phyloP scores from a whole-genome alignment of 2,888 invertebrate genomes.

The Pristionchus fissidentatus region DNA sequence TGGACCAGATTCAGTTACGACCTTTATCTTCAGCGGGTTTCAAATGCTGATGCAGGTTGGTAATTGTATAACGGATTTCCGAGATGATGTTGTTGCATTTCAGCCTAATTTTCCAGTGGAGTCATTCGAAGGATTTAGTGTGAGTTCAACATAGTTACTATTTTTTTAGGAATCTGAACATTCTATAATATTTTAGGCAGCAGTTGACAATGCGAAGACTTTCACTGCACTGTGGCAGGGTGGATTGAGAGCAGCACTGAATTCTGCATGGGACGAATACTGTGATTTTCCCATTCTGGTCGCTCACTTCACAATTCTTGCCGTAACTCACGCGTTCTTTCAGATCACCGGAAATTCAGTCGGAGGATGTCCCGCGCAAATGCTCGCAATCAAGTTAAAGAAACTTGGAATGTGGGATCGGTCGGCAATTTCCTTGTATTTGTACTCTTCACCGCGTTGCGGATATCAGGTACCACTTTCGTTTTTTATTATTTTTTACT shows the following conservation, averaged over 20 bases:
- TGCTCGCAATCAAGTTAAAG: slow-evolving; percentile 11
- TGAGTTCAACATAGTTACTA: background rate
- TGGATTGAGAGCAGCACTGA: slow-evolving; percentile 17
- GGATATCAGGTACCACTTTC: slow-evolving; percentile 32
- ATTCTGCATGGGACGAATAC: slow-evolving; percentile 22
- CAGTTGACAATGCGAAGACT: background rate
- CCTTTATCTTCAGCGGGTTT: slow-evolving; percentile 30
- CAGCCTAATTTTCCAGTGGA: background rate
- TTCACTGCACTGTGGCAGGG: background rate
- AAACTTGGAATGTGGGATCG: slow-evolving; percentile 10
- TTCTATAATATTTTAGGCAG: background rate
- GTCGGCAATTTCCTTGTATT: background rate
- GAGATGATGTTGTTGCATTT: background rate
- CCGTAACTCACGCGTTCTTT: background rate
- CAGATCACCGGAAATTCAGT: slow-evolving; percentile 24
- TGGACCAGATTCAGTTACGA: slow-evolving; percentile 11
- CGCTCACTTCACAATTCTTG: background rate
- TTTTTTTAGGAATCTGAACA: background rate
- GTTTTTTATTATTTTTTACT: too few relatives aligned
- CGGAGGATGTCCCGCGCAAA: slow-evolving; percentile 10
- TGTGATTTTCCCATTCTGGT: slow-evolving; percentile 42
- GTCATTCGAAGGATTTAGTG: slow-evolving; percentile 1
- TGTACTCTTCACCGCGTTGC: slow-evolving; percentile 6
- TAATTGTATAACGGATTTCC: too few relatives aligned
- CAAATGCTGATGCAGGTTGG: background rate